phyloP scores from a whole-genome alignment of 2,797 vertebrate species.

The Heteromormyrus szaboi region DNA sequence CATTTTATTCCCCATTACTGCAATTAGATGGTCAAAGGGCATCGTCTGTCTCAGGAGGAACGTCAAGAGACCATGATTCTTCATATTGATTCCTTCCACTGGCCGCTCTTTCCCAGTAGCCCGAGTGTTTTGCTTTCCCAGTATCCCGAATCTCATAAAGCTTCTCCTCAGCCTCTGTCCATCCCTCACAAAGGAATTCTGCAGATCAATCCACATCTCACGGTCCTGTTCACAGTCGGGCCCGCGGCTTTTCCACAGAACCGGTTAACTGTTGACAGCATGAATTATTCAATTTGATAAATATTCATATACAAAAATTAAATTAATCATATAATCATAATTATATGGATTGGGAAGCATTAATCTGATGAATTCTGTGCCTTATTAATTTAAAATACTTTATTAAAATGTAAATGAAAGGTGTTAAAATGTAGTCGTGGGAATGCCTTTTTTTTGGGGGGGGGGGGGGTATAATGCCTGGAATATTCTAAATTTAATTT shows the following conservation, averaged over 20 bases:
- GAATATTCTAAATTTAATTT: background rate
- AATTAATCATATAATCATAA: constrained; percentile 10
- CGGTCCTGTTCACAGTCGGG: background rate
- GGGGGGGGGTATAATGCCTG: background rate
- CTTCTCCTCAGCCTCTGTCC: background rate
- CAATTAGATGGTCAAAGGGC: background rate
- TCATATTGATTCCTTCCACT: background rate
- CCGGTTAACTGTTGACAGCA: background rate
- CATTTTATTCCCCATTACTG: background rate
- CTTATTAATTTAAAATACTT: constrained; percentile 8
- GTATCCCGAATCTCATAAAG: background rate
- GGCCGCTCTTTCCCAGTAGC: background rate
- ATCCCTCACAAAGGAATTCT: background rate
- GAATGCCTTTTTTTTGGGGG: background rate
- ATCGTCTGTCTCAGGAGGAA: background rate
- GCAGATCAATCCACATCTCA: background rate
- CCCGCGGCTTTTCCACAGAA: background rate
- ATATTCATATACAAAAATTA: constrained; percentile 8
- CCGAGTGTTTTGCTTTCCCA: background rate
- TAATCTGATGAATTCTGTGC: background rate
- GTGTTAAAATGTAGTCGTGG: background rate
- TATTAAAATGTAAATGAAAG: constrained; percentile 15
- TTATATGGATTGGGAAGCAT: background rate
- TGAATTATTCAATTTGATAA: constrained; percentile 7
- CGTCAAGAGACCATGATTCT: background rate